Percentiles rank a stretch among this genome's conserved stretches.
Conservation (phyloP, 1,140 invertebrate genomes). For the Drosophila ohnishii region DNA sequence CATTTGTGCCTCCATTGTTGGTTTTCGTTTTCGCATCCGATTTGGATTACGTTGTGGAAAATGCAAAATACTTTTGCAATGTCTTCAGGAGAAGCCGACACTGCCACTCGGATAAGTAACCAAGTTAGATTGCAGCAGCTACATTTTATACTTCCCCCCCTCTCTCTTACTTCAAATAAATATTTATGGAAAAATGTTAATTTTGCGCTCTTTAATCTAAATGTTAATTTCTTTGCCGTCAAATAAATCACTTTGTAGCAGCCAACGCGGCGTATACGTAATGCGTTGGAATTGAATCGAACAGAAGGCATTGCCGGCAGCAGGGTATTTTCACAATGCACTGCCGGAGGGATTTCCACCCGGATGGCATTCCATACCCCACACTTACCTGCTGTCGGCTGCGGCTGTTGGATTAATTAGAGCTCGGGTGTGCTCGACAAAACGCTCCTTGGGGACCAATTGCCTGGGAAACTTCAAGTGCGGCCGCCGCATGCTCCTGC, state of each 20-base stretch:
- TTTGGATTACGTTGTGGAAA: slow-evolving; percentile 64
- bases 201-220: slow-evolving; percentile 73
- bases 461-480: slow-evolving; percentile 58
- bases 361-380: neutral
- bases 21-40: slow-evolving; percentile 58
- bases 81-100: neutral
- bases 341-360: slow-evolving; percentile 2
- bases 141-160: slow-evolving; percentile 53
- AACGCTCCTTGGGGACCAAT: slow-evolving; percentile 68
- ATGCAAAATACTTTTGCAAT: slow-evolving; percentile 65
- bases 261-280: slow-evolving; percentile 57
- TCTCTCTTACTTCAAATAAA: slow-evolving; percentile 55
- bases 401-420: slow-evolving; percentile 62
- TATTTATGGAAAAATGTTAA: slow-evolving; percentile 78
- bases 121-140: slow-evolving; percentile 68
- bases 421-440: slow-evolving; percentile 47
- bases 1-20: slow-evolving; percentile 36
- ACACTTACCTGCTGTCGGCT: slow-evolving; percentile 6
- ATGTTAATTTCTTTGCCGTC: slow-evolving; percentile 64
- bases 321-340: slow-evolving; percentile 21
- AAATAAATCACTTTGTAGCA: slow-evolving; percentile 72
- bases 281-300: slow-evolving; percentile 45
- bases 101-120: slow-evolving; percentile 13
- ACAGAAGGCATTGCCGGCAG: slow-evolving; percentile 11
- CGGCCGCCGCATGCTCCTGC: neutral